Conservation (phyloP, 1,140 invertebrate genomes). For the Euura saliciscinereae region DNA sequence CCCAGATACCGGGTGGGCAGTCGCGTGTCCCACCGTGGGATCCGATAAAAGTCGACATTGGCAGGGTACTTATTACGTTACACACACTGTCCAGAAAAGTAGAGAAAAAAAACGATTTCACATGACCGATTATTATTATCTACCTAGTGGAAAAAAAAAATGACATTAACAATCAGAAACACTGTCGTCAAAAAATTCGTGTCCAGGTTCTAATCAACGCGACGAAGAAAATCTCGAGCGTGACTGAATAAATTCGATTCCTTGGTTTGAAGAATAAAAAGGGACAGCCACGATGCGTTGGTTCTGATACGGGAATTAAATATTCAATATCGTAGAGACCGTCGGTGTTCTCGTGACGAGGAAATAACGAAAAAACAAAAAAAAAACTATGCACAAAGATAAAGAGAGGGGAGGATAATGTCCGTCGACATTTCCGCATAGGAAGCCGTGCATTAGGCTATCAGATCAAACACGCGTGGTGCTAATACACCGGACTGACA, state of each 20-base stretch:
- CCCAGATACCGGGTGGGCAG: constrained; percentile 29
- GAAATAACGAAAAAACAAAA: constrained; percentile 32
- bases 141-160: too few relatives aligned
- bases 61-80: too few relatives aligned
- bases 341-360: constrained; percentile 50
- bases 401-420: constrained; percentile 43
- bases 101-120: not conserved
- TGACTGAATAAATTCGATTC: constrained; percentile 4
- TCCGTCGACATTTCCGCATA: constrained; percentile 58
- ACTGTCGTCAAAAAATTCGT: too few relatives aligned
- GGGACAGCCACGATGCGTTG: not conserved
- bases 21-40: constrained; percentile 55
- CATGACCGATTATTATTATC: too few relatives aligned
- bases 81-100: too few relatives aligned
- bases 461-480: constrained; percentile 56
- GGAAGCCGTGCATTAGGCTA: constrained; percentile 62
- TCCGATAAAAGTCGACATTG: constrained; percentile 49
- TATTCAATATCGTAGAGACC: not conserved
- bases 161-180: too few relatives aligned
- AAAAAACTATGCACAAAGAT: too few relatives aligned
- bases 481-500: constrained; percentile 22
- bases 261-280: too few relatives aligned
- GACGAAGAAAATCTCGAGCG: not conserved
- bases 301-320: not conserved
- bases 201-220: too few relatives aligned